A percentile compares a stretch with the other conserved stretches of the same genome.
Conservation (phyloP, 2,888 invertebrate genomes). For the Plagodis dolabraria region DNA sequence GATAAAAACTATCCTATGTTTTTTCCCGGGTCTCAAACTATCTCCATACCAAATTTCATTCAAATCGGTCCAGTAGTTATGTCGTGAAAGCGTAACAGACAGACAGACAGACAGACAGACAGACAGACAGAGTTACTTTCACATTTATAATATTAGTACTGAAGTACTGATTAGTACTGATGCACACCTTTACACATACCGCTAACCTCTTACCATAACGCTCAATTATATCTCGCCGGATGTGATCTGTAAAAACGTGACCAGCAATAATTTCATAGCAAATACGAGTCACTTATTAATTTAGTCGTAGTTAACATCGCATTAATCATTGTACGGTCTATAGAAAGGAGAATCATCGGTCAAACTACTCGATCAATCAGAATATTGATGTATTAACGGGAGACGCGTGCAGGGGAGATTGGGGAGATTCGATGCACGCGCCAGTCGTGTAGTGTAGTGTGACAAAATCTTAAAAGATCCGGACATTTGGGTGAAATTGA, state of each 20-base stretch:
- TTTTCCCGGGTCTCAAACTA: too few relatives aligned
- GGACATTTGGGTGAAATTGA: too few relatives aligned
- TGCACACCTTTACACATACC: slow-evolving; percentile 1
- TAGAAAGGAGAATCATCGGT: slow-evolving; percentile 1
- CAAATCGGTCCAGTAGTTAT: too few relatives aligned
- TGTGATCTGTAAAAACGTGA: slow-evolving; percentile 4
- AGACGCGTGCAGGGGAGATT: slow-evolving; percentile 1
- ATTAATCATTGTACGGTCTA: slow-evolving; percentile 8
- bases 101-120: too few relatives aligned
- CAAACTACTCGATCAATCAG: slow-evolving; percentile 7
- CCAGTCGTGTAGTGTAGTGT: neutral
- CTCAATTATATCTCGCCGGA: slow-evolving; percentile 3
- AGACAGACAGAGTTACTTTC: too few relatives aligned
- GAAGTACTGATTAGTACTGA: too few relatives aligned
- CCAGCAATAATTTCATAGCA: slow-evolving; percentile 5
- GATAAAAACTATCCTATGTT: too few relatives aligned
- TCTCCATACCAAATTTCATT: too few relatives aligned
- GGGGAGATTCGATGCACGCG: neutral
- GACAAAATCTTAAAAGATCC: too few relatives aligned
- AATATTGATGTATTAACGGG: slow-evolving; percentile 3
- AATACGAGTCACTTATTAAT: slow-evolving; percentile 1
- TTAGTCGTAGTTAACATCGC: slow-evolving; percentile 4
- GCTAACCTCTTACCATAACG: neutral
- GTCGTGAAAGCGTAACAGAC: too few relatives aligned
- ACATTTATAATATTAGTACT: too few relatives aligned